Percentiles rank a stretch among this genome's conserved stretches.
phyloP scores from a whole-genome alignment of 2,113 vertebrate species.

The Pachypanchax playfairii region DNA sequence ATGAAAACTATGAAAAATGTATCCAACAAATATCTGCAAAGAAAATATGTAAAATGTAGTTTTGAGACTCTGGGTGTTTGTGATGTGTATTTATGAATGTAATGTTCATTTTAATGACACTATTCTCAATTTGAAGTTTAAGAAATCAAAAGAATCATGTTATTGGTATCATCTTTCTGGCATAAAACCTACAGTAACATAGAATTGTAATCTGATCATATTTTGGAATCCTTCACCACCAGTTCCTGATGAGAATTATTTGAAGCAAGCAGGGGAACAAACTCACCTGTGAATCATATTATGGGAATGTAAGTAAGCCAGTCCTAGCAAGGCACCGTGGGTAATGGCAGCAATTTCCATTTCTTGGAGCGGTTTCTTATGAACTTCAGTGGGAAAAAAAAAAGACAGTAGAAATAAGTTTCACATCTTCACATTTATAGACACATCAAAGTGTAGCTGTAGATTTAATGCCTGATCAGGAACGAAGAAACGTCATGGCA shows the following conservation, averaged over 20 bases:
- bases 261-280: background rate
- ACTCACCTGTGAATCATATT: conserved; percentile 96
- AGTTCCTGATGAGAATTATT: conserved; percentile 25
- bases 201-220: conserved; percentile 8
- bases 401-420: background rate
- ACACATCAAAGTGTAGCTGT: background rate
- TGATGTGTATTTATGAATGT: background rate
- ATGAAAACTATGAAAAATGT: too few relatives aligned
- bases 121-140: background rate
- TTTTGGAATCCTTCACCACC: background rate
- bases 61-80: too few relatives aligned
- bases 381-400: conserved; percentile 81
- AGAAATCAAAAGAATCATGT: background rate
- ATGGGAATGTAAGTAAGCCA: conserved; percentile 98
- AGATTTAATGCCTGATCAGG: conserved; percentile 2
- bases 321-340: conserved; percentile 98
- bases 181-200: too few relatives aligned
- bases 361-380: conserved; percentile 99
- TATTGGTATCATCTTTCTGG: conserved; percentile 1
- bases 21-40: too few relatives aligned
- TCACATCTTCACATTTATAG: background rate
- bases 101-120: background rate
- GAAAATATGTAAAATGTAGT: too few relatives aligned
- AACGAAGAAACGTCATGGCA: too few relatives aligned
- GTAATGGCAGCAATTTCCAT: conserved; percentile 99